Base-by-base conservation (phyloP, 2,888 invertebrate genomes). In the Aproaerema taeniolella region DNA sequence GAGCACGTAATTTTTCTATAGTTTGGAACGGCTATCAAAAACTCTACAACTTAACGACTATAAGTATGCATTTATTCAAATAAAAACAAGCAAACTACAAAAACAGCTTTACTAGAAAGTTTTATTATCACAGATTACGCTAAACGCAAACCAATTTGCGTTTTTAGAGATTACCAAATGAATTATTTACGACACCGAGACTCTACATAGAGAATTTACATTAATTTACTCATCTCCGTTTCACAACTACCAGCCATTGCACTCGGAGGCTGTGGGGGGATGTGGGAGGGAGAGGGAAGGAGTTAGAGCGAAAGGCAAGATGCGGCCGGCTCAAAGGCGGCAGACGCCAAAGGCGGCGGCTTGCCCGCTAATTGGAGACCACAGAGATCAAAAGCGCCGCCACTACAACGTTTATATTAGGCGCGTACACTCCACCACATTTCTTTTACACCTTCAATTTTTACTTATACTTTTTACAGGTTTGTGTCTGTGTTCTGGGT, bases 261-360 rank as follows among this genome's bases (percentile, higher is more conserved):
- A n/a, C 34, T 43, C 59, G 45, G 31, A 47, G 58, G 45, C 53
- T 56, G 46, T 26, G 45, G 53, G 37, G 24, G 45, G 50, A 33
- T n/a, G n/a, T n/a, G 52, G 28, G 51, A 53, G 49, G 6, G 54
- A 41, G 55, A 55, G 34, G 41, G 38, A 31, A 12, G 31, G 10
- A 17, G 36, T 32, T 42, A 47, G 66, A 67, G 58, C 36, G 62
- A 49, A 74, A 70, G 37, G 41, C 26, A 24, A 39, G 43, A 58
- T 46, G 69, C 67, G 69, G 72, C 60, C 59, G 60, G 53, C 58
- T 65, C 71, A 71, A 76, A 66, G 67, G 69, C 83, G 82, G 82
- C 74, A 58, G 67, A 69, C 74, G 77, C 79, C 79, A 83, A 86
- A 86, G 85, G 85, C 83, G 74, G 71, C 85, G 86, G 86, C 72